phyloP scores from a whole-genome alignment of 2,888 invertebrate species.

The Anthrax anthrax region DNA sequence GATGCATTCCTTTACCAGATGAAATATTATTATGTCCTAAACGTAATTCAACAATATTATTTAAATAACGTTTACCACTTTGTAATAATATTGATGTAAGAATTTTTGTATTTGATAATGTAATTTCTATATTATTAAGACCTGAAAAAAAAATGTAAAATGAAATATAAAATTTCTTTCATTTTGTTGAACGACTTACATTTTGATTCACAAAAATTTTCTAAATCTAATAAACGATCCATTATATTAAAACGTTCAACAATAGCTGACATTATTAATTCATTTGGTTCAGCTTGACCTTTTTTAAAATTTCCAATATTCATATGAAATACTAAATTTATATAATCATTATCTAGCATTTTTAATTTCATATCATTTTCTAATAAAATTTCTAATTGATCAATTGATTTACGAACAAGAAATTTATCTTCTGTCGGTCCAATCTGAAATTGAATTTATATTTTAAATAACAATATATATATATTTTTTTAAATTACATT shows the following conservation, averaged over 20 bases:
- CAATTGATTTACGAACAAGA: slow-evolving; percentile 10
- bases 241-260: slow-evolving; percentile 8
- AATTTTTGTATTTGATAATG: slow-evolving; percentile 5
- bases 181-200: slow-evolving; percentile 1
- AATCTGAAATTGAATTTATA: slow-evolving; percentile 1
- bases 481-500: too few species aligned
- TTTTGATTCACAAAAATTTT: slow-evolving; percentile 5
- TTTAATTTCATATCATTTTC: slow-evolving; percentile 5
- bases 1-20: slow-evolving; percentile 9
- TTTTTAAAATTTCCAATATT: slow-evolving; percentile 9
- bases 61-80: slow-evolving; percentile 6
- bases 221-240: slow-evolving; percentile 11
- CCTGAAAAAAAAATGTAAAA: neutral
- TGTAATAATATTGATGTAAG: slow-evolving; percentile 6
- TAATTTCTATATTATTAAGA: slow-evolving; percentile 7
- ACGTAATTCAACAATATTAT: slow-evolving; percentile 8
- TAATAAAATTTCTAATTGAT: slow-evolving; percentile 7
- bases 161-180: neutral
- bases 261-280: slow-evolving; percentile 4
- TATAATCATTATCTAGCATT: neutral
- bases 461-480: neutral
- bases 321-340: slow-evolving; percentile 9
- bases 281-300: slow-evolving; percentile 11
- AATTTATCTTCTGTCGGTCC: slow-evolving; percentile 8
- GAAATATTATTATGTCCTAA: slow-evolving; percentile 8